A percentile compares a stretch with the other conserved stretches of the same genome.
These are phyloP conservation scores for Chanos chanos DNA, from an alignment of 2,797 vertebrate genomes.

Conservation along the genomic window DNA sequence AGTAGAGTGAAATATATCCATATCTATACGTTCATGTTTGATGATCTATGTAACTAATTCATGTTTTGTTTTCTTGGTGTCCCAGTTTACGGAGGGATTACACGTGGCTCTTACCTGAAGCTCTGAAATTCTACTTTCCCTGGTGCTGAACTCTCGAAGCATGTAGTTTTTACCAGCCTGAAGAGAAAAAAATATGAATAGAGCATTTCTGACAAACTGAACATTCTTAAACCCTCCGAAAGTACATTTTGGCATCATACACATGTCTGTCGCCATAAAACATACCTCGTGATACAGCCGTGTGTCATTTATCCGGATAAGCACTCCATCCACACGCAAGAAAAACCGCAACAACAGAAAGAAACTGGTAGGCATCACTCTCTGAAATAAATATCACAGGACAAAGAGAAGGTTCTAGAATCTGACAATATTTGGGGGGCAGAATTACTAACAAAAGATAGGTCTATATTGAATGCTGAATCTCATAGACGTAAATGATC, in stretches of 20 bases:
- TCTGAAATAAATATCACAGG: slow-evolving; percentile 61
- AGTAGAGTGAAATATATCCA: not conserved
- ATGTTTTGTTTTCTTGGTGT: no score
- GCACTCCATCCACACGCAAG: slow-evolving; percentile 90
- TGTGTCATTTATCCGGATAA: slow-evolving; percentile 94
- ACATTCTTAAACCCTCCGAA: not conserved
- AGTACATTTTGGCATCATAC: not conserved
- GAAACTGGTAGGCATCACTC: slow-evolving; percentile 97
- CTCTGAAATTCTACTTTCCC: slow-evolving; percentile 87
- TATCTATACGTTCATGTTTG: no score
- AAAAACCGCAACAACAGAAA: slow-evolving; percentile 93
- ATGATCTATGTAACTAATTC: no score
- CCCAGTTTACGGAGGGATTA: no score
- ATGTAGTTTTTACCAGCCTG: slow-evolving; percentile 87
- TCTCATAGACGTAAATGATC: no score
- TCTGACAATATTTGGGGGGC: no score
- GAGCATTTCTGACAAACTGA: not conserved
- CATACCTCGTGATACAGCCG: slow-evolving; percentile 88
- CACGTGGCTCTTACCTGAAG: slow-evolving; percentile 76
- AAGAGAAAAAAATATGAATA: slow-evolving; percentile 33
- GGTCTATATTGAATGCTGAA: no score
- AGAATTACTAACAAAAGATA: no score
- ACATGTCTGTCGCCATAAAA: not conserved
- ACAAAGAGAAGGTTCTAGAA: no score
- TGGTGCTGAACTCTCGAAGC: slow-evolving; percentile 90